A percentile compares a stretch with the other conserved stretches of the same genome.
Evolutionary conservation across 2,113 vertebrate genomes (phyloP).

Genomic region (Crypturellus undulatus): DNA sequence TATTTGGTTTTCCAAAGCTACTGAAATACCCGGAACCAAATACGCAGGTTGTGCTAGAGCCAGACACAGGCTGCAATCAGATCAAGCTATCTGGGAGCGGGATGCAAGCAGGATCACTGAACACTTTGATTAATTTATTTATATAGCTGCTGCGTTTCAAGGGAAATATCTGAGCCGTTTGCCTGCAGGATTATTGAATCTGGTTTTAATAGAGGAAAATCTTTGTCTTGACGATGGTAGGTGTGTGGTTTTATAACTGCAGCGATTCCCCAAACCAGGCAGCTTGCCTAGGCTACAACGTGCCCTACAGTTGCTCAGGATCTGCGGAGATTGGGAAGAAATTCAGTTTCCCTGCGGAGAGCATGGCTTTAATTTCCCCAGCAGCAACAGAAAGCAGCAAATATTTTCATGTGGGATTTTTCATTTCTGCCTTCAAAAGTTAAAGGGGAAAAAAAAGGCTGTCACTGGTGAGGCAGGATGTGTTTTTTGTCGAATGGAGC

Average conservation of each 20-base stretch:
- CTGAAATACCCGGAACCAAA: neutral
- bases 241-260: neutral
- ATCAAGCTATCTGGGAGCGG: neutral
- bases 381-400: neutral
- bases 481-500: neutral
- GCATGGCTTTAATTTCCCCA: neutral
- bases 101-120: neutral
- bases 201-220: conserved; percentile 19
- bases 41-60: neutral
- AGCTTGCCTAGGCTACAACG: neutral
- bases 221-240: neutral
- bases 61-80: neutral
- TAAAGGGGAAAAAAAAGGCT: too few species aligned
- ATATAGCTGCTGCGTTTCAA: neutral
- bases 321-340: neutral
- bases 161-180: neutral
- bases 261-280: neutral
- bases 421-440: neutral
- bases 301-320: neutral
- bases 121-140: neutral
- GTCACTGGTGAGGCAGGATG: neutral
- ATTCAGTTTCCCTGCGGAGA: neutral
- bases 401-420: neutral
- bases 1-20: neutral
- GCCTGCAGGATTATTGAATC: neutral